Conservation (phyloP, 2,888 invertebrate species). For the Sarcophaga rosellei region DNA sequence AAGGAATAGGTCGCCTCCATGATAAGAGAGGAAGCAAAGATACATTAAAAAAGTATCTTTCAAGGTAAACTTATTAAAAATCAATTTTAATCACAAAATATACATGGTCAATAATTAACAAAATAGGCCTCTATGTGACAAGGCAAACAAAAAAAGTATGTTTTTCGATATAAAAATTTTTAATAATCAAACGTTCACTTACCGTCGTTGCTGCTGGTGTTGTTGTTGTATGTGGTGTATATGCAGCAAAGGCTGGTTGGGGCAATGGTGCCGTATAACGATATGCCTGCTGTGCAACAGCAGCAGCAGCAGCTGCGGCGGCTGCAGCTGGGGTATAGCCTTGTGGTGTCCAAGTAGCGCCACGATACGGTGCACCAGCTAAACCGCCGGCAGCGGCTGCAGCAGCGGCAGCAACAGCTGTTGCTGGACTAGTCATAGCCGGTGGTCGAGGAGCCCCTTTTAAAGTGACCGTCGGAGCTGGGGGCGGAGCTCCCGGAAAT, state of each 20-base stretch:
- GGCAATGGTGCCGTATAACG: conserved; percentile 81
- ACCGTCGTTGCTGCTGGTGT: conserved; percentile 81
- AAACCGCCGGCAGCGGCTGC: conserved; percentile 81
- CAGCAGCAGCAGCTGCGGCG: conserved; percentile 79
- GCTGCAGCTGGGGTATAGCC: conserved; percentile 81
- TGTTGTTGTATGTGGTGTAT: conserved; percentile 81
- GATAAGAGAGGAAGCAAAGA: too few species aligned
- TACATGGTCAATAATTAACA: too few species aligned
- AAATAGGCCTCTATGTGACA: too few species aligned
- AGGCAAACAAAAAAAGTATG: too few species aligned
- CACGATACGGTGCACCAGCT: conserved; percentile 81
- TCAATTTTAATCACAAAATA: too few species aligned
- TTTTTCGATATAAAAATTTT: not conserved
- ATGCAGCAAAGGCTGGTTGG: conserved; percentile 81
- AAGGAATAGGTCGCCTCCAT: too few species aligned
- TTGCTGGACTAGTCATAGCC: conserved; percentile 82
- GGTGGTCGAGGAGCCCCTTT: conserved; percentile 81
- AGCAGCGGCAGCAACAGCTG: conserved; percentile 81
- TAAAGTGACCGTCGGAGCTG: conserved; percentile 80
- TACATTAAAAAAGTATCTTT: too few species aligned
- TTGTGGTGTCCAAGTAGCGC: conserved; percentile 81
- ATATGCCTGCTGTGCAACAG: conserved; percentile 80
- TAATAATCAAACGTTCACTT: conserved; percentile 70
- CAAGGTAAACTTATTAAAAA: too few species aligned
- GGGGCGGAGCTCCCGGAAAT: conserved; percentile 81